Evolutionary conservation across 2,888 invertebrate genomes (phyloP), one percentile per base, ranked within the genome.

Genomic region (Drosophila multiciliata): DNA sequence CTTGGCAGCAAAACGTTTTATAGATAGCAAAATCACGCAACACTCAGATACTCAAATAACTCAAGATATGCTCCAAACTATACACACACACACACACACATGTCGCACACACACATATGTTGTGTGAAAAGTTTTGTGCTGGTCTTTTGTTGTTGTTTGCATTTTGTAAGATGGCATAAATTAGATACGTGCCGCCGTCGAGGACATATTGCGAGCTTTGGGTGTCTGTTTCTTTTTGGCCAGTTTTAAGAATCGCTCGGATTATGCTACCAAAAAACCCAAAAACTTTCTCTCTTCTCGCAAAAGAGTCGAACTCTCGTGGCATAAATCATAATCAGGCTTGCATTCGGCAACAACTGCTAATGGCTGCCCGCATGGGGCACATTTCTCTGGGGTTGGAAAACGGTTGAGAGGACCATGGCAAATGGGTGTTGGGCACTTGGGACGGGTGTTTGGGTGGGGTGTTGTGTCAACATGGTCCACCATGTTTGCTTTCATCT

Each of bases 81-180:
- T 23, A 23, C 11, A 36, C 20, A 57, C 57, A 53, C 42, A 20
- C 20, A 36, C 32, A 58, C 45, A 49, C 32, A 9, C 53, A 40
- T 26, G 26, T 26, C 23, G 40, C 49, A 52, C 35, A 12, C 40
- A 45, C 42, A 49, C 48, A 58, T 35, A 42, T 48, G 66, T 61
- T 50, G 63, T 78, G 79, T 61, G 78, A 67, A 76, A 79, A 79
- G 65, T 83, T 83, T 82, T 75, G 72, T 85, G 82, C 80, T 83
- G 83, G 80, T 82, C 76, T 82, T 76, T 78, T 75, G 68, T 81
- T 76, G 76, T 66, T 79, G 84, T 86, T 83, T 81, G 81, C 77
- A 81, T 85, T 87, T 84, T 84, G 87, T 87, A 79, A 87, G 87
- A 85, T 85, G 73, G 84, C 84, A 87, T 87, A 85, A 85, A 85